These are phyloP conservation scores for Scartelaos histophorus DNA, from an alignment of 2,113 vertebrate genomes.

Conservation along the genomic window DNA sequence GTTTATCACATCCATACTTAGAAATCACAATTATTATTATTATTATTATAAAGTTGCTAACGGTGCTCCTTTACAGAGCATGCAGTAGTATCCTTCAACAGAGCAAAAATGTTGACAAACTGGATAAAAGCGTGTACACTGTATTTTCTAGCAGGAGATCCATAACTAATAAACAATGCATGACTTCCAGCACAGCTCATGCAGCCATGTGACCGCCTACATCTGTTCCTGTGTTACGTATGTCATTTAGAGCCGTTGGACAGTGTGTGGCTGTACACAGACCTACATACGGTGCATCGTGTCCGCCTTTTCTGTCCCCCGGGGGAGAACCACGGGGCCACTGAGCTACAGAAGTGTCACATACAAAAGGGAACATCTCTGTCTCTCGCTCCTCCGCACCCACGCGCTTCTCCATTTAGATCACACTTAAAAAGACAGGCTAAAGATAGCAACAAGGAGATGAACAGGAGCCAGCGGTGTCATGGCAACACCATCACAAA, in stretches of 20 bases:
- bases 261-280: constrained; percentile 10
- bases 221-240: constrained; percentile 2
- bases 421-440: constrained; percentile 72
- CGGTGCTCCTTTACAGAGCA: too few relatives aligned
- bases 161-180: constrained; percentile 22
- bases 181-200: constrained; percentile 42
- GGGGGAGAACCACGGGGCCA: constrained; percentile 38
- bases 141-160: constrained; percentile 18
- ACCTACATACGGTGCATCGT: constrained; percentile 35
- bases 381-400: constrained; percentile 58
- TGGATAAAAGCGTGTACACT: neutral
- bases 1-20: too few relatives aligned
- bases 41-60: too few relatives aligned
- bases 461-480: constrained; percentile 72
- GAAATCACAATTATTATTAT: too few relatives aligned
- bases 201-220: constrained; percentile 16
- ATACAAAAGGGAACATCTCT: constrained; percentile 65
- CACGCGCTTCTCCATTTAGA: constrained; percentile 75
- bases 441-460: constrained; percentile 77
- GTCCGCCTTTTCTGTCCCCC: constrained; percentile 50
- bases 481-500: constrained; percentile 76
- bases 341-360: constrained; percentile 46
- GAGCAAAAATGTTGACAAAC: neutral
- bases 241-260: neutral
- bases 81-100: too few relatives aligned